Base-by-base conservation (phyloP, 2,113 vertebrate genomes). In the Pelmatolapia mariae region DNA sequence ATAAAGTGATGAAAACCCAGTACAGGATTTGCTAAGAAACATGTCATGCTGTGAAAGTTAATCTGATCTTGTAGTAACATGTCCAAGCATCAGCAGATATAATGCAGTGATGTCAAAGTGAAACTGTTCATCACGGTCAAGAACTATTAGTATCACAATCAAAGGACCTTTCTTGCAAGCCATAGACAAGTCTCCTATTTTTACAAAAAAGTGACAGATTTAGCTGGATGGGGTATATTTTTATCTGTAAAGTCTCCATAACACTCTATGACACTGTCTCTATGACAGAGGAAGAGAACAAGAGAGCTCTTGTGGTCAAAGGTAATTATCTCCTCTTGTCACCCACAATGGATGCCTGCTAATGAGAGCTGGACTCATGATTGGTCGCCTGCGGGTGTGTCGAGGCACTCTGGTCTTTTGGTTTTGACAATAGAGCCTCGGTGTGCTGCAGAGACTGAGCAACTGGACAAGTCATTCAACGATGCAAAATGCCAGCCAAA, bases 391-490 rank as follows among this genome's bases (percentile, higher is more conserved):
- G 92, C 95, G 96, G 97, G 96, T 97, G 97, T 97, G 96, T 94
- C 85, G 97, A 98, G 97, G 97, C 94, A 94, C 96, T 96, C 91
- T 96, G 97, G 97, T 98, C 97, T 98, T 98, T 83, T 86, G 97
- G 96, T 98, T 97, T 96, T 97, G 97, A 98, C 97, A 98, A 98
- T 97, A 96, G 87, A 97, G 96, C 95, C 96, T 97, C 94, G 96
- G 96, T 97, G 96, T 97, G 96, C 97, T 95, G 94, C 97, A 97
- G 97, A 98, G 96, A 92, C 9, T 87, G 81, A 97, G 96, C 96
- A 97, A 97, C 96, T 96, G 97, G 97, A 98, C 97, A 97, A 97
- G 97, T 98, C 97, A 98, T 98, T 98, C 97, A 98, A 97, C 97
- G 97, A 97, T 97, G 97, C 96, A 98, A 76, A 98, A 98, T 99